These are phyloP conservation scores for Solenopsis invicta DNA, from an alignment of 1,140 invertebrate species.

Conservation along the genomic window DNA sequence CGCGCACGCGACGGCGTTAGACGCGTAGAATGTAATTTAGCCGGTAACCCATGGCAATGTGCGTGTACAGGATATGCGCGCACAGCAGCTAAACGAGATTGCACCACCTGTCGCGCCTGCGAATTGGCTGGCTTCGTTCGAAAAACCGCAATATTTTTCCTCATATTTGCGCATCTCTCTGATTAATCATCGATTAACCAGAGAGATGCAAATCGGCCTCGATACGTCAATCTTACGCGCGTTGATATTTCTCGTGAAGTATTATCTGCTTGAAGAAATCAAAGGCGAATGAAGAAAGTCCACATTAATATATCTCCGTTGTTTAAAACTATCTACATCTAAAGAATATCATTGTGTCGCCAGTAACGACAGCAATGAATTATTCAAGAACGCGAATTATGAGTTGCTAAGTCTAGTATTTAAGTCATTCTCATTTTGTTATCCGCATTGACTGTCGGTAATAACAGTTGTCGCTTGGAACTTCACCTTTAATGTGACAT, in stretches of 20 bases:
- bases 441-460: too few species aligned
- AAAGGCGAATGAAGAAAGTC: neutral
- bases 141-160: constrained; percentile 19
- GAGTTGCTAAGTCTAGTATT: neutral
- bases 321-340: too few species aligned
- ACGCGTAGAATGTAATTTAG: constrained; percentile 60
- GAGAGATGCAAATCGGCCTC: too few species aligned
- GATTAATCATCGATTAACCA: neutral
- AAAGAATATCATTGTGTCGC: too few species aligned
- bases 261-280: too few species aligned
- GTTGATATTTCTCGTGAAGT: too few species aligned
- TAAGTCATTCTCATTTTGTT: too few species aligned
- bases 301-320: neutral
- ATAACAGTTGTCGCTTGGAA: too few species aligned
- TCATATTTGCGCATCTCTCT: neutral
- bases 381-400: neutral
- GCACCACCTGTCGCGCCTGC: constrained; percentile 58
- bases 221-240: neutral
- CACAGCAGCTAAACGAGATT: constrained; percentile 36
- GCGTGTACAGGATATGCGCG: constrained; percentile 28
- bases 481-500: too few species aligned
- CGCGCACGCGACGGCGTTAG: constrained; percentile 32
- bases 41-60: constrained; percentile 41
- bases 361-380: neutral
- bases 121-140: neutral